These are phyloP conservation scores for Megaptera novaeangliae DNA, from an alignment of 2,113 vertebrate species.

Conservation along the genomic window DNA sequence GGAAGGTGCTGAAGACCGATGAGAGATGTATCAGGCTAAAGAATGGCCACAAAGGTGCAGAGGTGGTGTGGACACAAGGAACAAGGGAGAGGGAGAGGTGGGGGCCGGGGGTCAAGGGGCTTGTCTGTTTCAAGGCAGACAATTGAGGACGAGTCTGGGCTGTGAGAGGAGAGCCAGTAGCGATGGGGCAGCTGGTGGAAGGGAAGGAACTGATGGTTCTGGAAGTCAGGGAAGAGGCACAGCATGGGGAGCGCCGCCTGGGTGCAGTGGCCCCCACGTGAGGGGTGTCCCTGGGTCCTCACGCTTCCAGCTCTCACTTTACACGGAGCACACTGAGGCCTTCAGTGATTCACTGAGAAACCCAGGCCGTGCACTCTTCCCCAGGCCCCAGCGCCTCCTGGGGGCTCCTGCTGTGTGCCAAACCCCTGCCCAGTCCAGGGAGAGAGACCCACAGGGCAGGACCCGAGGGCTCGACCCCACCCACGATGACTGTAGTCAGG, in stretches of 20 bases:
- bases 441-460: neutral
- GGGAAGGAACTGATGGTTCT: neutral
- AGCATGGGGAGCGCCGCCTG: neutral
- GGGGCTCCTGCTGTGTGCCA: neutral
- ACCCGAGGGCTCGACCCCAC: too few species aligned
- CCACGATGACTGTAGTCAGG: neutral
- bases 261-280: neutral
- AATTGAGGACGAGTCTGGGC: neutral
- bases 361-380: neutral
- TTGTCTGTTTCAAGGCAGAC: neutral
- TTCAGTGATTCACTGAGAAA: neutral
- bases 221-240: neutral
- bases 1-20: neutral
- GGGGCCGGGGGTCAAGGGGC: neutral
- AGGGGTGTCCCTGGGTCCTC: neutral
- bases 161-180: neutral
- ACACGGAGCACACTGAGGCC: neutral
- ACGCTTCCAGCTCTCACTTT: neutral
- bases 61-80: neutral
- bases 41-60: neutral
- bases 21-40: neutral
- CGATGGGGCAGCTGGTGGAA: neutral
- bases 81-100: neutral
- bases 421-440: neutral
- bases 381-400: fast-evolving